phyloP scores from a whole-genome alignment of 2,113 vertebrate genomes.

The Pelusios castaneus region DNA sequence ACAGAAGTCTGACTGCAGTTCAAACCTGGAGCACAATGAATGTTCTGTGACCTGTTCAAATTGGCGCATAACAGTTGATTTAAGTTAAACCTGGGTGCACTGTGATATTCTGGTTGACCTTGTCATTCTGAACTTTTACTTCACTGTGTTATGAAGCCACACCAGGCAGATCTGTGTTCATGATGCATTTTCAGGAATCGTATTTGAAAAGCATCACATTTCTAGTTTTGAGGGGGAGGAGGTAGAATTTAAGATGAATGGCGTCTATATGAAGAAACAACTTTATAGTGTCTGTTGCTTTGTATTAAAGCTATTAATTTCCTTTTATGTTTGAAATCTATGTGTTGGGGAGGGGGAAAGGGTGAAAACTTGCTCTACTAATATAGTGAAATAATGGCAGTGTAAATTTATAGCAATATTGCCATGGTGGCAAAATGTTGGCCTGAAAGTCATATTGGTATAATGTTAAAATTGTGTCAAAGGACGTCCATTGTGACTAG shows the following conservation, averaged over 20 bases:
- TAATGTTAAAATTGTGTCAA: not conserved
- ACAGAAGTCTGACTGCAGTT: not conserved
- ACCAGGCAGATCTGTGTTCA: not conserved
- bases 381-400: not conserved
- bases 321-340: not conserved
- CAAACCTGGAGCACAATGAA: accelerated
- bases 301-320: not conserved
- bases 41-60: not conserved
- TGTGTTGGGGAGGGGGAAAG: not conserved
- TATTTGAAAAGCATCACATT: not conserved
- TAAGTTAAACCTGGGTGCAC: not conserved
- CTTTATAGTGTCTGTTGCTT: not conserved
- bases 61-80: not conserved
- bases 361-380: not conserved
- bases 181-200: not conserved
- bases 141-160: not conserved
- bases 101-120: not conserved
- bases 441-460: not conserved
- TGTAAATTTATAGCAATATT: not conserved
- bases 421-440: not conserved
- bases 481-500: too few species aligned
- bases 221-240: not conserved
- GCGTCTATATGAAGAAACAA: not conserved
- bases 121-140: not conserved
- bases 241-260: not conserved